phyloP scores from a whole-genome alignment of 23 tunicate species.

The Halocynthia roretzi region DNA sequence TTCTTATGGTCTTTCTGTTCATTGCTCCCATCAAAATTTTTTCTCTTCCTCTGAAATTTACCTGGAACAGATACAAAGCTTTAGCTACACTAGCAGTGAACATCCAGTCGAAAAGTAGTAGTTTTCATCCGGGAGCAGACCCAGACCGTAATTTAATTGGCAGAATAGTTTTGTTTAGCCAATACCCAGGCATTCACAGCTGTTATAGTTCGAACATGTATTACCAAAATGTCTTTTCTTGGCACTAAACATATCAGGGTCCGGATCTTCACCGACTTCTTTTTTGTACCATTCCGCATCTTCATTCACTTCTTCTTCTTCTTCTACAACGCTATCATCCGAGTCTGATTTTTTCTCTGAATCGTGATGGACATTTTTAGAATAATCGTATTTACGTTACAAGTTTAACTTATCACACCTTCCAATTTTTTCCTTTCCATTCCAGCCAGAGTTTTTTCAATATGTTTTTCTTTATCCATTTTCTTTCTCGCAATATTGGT shows the following conservation, averaged over 20 bases:
- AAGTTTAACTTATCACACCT: no score
- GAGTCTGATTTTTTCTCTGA: no score
- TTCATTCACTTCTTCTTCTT: neutral
- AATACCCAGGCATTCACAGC: no score
- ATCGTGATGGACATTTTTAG: no score
- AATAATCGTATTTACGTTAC: no score
- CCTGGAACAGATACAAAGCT: neutral
- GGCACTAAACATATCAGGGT: neutral
- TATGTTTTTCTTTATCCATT: constrained; percentile 38
- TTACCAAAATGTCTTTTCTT: neutral
- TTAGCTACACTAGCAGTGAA: no score
- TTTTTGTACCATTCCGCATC: constrained; percentile 23
- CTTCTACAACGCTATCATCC: neutral
- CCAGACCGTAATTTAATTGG: no score
- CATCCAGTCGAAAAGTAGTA: no score
- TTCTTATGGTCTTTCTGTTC: neutral
- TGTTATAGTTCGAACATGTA: no score
- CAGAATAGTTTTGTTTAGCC: no score
- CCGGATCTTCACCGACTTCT: constrained; percentile 22
- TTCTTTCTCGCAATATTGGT: constrained; percentile 51
- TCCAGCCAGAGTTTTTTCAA: constrained; percentile 8
- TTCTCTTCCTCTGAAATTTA: neutral
- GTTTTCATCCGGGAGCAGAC: no score
- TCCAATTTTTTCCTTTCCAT: constrained; percentile 7
- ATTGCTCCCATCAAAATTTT: neutral